Evolutionary conservation across 1,140 invertebrate species (phyloP).

Genomic region (Augochlora pura): DNA sequence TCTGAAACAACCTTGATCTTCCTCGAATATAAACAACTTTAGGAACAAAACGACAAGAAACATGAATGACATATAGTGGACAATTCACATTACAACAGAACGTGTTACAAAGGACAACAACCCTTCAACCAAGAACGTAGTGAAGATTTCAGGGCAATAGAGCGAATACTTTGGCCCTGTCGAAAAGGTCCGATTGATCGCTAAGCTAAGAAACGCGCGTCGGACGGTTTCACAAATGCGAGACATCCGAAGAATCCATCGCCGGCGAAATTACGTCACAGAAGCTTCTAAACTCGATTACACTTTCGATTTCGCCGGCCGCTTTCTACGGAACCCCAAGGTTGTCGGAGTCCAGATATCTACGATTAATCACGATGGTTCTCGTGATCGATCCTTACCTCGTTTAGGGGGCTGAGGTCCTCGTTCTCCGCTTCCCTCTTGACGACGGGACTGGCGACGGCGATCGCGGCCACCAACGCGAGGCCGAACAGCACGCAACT

Average conservation of each 20-base stretch:
- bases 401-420: slow-evolving; percentile 75
- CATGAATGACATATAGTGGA: too few species aligned
- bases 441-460: slow-evolving; percentile 66
- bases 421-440: slow-evolving; percentile 72
- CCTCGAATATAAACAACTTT: too few species aligned
- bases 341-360: not conserved
- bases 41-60: too few species aligned
- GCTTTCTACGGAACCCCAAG: not conserved
- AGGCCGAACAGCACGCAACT: slow-evolving; percentile 63
- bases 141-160: too few species aligned
- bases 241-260: not conserved
- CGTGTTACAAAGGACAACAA: too few species aligned
- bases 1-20: too few species aligned
- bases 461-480: slow-evolving; percentile 60
- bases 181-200: too few species aligned
- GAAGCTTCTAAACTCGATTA: not conserved
- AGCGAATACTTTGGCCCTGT: too few species aligned
- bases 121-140: too few species aligned
- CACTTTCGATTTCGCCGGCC: slow-evolving; percentile 1
- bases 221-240: not conserved
- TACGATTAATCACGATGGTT: not conserved
- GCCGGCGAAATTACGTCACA: not conserved
- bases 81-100: too few species aligned
- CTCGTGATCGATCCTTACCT: slow-evolving; percentile 70
- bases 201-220: too few species aligned